A percentile compares a stretch with the other conserved stretches of the same genome.
Conservation (phyloP, 2,888 invertebrate genomes). For the Azorinus chamasolen region DNA sequence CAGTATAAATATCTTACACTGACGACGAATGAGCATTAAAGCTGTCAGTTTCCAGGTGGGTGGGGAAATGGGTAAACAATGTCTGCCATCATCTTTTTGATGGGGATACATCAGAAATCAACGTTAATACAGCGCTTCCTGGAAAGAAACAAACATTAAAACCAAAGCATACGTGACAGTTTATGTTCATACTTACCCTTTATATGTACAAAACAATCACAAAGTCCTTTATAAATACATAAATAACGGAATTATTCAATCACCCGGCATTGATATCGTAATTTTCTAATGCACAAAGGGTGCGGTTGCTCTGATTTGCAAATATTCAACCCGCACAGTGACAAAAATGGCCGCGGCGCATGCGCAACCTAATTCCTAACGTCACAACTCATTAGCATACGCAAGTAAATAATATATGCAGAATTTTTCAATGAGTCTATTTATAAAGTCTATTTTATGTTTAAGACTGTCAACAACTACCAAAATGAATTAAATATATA, state of each 20-base stretch:
- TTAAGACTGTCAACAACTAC: too few species aligned
- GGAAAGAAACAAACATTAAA: neutral
- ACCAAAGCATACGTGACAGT: neutral
- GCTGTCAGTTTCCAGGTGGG: conserved; percentile 27
- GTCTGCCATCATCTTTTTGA: conserved; percentile 37
- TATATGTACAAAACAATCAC: conserved; percentile 51
- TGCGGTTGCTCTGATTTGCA: conserved; percentile 66
- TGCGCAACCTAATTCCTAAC: conserved; percentile 66
- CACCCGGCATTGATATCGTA: conserved; percentile 60
- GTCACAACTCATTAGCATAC: conserved; percentile 69
- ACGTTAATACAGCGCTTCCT: neutral
- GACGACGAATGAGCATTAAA: too few species aligned
- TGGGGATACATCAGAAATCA: neutral
- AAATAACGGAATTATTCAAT: conserved; percentile 45
- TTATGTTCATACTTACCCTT: conserved; percentile 51
- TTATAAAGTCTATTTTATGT: too few species aligned
- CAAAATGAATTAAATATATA: too few species aligned
- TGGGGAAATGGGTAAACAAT: conserved; percentile 62
- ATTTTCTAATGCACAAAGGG: conserved; percentile 64
- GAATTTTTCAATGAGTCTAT: conserved; percentile 29
- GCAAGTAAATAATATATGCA: conserved; percentile 61
- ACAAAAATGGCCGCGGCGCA: conserved; percentile 62
- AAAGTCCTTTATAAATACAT: conserved; percentile 56
- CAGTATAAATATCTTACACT: too few species aligned
- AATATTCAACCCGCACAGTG: conserved; percentile 72